Evolutionary conservation across 2,888 invertebrate species (phyloP), one percentile per base, ranked within the genome.

Genomic region (Hirtodrosophila confusa): DNA sequence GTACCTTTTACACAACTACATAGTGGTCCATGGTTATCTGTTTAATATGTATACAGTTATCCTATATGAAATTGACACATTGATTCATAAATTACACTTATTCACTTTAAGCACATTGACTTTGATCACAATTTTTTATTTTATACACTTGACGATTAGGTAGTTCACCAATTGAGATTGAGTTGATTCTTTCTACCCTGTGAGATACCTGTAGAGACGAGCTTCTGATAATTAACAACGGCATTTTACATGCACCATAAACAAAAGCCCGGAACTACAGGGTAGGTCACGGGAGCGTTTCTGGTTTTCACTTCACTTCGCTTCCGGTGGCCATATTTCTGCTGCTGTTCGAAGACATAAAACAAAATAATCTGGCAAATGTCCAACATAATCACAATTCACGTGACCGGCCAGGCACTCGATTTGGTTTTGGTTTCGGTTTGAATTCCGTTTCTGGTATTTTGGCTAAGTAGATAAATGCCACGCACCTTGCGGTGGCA

Each of bases 181-280:
- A 66, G 91, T 85, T 86, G 92, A 89, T 89, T 89, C 89, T 88
- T 91, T 91, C 91, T 92, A 91, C 91, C 96, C 97, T 97, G 97
- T 97, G 97, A 97, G 97, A 97, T 97, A 97, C 97, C 97, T 97
- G 97, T 97, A 97, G 97, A 97, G 97, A 97, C 97, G 97, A 98
- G 97, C 97, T 97, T 97, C 97, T 97, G 97, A 97, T 95, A 90
- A 87, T 88, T 89, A 79, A 86, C 76, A 77, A 85, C 61, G 79
- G 86, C 87, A 86, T 86, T 73, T 63, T 74, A 58, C 72, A 72
- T 88, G 87, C 88, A 78, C 86, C 88, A 95, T 96, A 96, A 96
- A 97, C 97, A 97, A 97, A 97, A 97, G 97, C 97, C 97, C 97
- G 97, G 97, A 97, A 97, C 97, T 97, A 98, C 97, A 98, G 97